Conservation (phyloP, 2,113 vertebrate genomes). For the Cyprinus carpio region DNA sequence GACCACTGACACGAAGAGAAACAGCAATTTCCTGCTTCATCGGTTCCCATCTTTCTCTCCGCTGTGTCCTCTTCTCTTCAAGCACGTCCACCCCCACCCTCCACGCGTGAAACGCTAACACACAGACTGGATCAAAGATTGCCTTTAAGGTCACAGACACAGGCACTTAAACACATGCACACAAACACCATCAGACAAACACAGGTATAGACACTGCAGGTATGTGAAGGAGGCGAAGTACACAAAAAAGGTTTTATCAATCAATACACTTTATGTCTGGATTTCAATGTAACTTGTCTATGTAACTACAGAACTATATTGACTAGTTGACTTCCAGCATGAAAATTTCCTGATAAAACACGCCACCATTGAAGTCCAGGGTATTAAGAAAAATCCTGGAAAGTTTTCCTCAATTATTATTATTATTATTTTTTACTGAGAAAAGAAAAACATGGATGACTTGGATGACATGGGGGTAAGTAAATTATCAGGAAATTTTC, state of each 20-base stretch:
- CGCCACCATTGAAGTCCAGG: no score
- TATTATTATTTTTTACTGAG: no score
- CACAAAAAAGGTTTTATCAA: not conserved
- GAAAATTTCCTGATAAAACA: no score
- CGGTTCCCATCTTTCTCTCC: slow-evolving; percentile 40
- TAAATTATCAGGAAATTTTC: no score
- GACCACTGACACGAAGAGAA: slow-evolving; percentile 38
- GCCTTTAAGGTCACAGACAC: not conserved
- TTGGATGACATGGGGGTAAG: no score
- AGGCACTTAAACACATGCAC: slow-evolving; percentile 11
- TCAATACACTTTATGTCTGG: not conserved
- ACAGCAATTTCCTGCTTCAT: slow-evolving; percentile 57
- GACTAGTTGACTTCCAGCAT: no score
- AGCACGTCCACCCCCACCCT: not conserved
- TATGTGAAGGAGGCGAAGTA: not conserved
- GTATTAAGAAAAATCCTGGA: no score
- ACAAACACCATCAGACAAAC: not conserved
- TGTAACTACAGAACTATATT: not conserved
- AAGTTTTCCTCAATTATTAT: no score
- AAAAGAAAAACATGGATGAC: no score
- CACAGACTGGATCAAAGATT: not conserved
- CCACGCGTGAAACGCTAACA: not conserved
- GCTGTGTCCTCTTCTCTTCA: not conserved
- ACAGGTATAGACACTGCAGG: not conserved
- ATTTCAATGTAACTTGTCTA: not conserved